Conservation (phyloP, 2,113 vertebrate genomes). For the Periophthalmodon schlosseri region DNA sequence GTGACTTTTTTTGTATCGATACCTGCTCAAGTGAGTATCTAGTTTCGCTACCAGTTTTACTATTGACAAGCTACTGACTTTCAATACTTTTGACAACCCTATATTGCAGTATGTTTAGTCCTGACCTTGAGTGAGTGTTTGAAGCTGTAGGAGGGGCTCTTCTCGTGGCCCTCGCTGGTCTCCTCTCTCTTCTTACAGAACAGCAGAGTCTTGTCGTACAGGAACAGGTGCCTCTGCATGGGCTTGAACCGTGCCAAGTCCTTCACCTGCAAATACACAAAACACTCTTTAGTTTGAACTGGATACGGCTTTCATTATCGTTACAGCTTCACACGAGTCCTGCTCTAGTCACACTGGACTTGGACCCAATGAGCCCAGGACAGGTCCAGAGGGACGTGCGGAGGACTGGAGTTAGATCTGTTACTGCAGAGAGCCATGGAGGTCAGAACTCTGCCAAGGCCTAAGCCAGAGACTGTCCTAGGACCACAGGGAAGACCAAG, state of each 20-base stretch:
- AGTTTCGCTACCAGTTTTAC: too few species aligned
- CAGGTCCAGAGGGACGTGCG: not conserved
- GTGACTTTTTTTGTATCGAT: too few species aligned
- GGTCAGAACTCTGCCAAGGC: conserved; percentile 2
- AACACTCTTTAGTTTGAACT: too few species aligned
- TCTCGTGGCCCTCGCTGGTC: conserved; percentile 85
- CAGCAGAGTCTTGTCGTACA: conserved; percentile 88
- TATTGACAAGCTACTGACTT: too few species aligned
- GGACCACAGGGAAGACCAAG: conserved; percentile 12
- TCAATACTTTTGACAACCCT: too few species aligned
- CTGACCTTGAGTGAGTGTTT: conserved; percentile 91
- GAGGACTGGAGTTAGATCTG: not conserved
- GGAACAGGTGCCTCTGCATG: conserved; percentile 94
- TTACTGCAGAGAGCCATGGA: conserved; percentile 12
- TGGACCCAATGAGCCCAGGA: conserved; percentile 31
- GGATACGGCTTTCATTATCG: too few species aligned
- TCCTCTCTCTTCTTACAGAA: conserved; percentile 96
- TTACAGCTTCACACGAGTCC: conserved; percentile 7
- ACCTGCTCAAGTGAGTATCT: too few species aligned
- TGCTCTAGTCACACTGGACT: not conserved
- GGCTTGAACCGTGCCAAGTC: conserved; percentile 95
- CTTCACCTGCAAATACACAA: conserved; percentile 78
- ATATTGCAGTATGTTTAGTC: not conserved
- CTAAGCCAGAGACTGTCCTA: conserved; percentile 26
- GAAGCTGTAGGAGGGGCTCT: conserved; percentile 90